These are phyloP conservation scores for Marisa cornuarietis DNA, from an alignment of 1,140 invertebrate genomes.

Conservation along the genomic window DNA sequence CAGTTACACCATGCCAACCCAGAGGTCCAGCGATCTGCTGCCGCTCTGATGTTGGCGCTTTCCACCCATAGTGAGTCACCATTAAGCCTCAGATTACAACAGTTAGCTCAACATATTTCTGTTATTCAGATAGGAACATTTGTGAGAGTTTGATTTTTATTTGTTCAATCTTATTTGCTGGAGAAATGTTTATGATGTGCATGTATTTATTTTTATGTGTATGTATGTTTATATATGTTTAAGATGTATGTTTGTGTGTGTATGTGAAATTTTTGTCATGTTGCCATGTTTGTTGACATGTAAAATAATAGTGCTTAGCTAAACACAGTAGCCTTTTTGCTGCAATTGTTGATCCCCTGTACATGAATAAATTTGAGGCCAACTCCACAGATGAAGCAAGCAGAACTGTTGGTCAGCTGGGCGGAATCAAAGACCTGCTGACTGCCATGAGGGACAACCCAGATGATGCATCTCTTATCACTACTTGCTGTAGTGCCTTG, in stretches of 20 bases:
- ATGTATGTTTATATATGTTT: constrained; percentile 1
- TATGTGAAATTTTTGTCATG: neutral
- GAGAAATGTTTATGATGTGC: neutral
- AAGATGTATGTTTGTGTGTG: neutral
- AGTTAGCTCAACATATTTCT: no score
- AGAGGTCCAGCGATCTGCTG: constrained; percentile 52
- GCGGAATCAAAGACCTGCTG: constrained; percentile 52
- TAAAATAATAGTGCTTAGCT: no score
- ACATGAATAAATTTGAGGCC: neutral
- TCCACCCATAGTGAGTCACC: constrained; percentile 53
- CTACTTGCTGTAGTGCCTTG: constrained; percentile 55
- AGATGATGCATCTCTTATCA: constrained; percentile 42
- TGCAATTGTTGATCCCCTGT: neutral
- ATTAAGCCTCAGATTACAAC: neutral
- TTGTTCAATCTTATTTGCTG: neutral
- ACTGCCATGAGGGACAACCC: constrained; percentile 45
- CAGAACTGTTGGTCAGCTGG: constrained; percentile 48
- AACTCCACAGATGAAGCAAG: constrained; percentile 39
- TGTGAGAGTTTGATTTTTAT: neutral
- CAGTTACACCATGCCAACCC: constrained; percentile 44
- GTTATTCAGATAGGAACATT: no score
- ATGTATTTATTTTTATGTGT: neutral
- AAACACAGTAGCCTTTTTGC: no score
- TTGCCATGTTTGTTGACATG: no score
- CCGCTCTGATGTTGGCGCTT: constrained; percentile 54